These are phyloP conservation scores for Labeo calbasu DNA, from an alignment of 2,797 vertebrate genomes.

Conservation along the genomic window DNA sequence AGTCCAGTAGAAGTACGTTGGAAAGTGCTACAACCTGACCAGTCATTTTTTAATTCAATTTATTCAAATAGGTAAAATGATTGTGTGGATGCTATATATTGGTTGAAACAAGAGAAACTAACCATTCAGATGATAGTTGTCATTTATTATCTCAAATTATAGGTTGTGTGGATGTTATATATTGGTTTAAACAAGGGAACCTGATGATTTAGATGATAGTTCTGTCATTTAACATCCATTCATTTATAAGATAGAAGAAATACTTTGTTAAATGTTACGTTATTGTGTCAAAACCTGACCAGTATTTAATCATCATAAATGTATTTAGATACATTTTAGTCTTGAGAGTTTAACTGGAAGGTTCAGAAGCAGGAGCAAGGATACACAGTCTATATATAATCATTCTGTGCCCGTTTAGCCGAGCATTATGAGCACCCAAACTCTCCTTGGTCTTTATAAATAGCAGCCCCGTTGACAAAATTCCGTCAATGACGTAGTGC, in stretches of 20 bases:
- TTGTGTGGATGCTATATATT: not conserved
- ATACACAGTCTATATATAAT: not conserved
- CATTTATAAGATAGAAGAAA: not conserved
- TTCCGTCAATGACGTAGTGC: constrained; percentile 79
- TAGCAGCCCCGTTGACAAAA: constrained; percentile 73
- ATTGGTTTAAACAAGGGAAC: not conserved
- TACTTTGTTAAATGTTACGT: not conserved
- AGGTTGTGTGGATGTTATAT: not conserved
- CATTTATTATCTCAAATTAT: not conserved
- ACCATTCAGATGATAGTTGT: not conserved
- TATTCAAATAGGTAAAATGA: not conserved
- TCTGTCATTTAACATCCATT: not conserved
- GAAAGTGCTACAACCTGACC: not conserved
- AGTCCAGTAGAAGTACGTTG: not conserved
- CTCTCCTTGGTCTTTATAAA: constrained; percentile 75
- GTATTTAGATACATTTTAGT: not conserved
- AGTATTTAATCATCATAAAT: not conserved
- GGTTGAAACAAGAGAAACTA: not conserved
- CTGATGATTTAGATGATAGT: not conserved
- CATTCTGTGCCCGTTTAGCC: constrained; percentile 11
- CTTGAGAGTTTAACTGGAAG: not conserved
- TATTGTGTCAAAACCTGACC: not conserved
- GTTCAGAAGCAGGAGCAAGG: not conserved
- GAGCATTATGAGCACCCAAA: constrained; percentile 33
- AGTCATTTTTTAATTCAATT: not conserved